These are phyloP conservation scores for Nomada goodeniana DNA, from an alignment of 2,888 invertebrate genomes.

Conservation along the genomic window DNA sequence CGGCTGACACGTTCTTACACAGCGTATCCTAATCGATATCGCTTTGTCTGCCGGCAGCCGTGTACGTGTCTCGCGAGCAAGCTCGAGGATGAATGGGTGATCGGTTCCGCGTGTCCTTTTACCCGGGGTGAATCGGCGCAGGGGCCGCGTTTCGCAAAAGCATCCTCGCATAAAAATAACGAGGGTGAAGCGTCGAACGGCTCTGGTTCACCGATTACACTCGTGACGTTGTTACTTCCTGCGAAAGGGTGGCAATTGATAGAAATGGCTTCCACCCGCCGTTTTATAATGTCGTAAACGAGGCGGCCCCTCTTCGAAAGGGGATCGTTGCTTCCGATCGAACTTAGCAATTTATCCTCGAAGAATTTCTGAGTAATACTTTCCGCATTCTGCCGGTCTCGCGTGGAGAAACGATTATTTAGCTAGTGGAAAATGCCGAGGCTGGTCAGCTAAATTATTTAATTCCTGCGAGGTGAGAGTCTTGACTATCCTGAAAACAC, in stretches of 20 bases:
- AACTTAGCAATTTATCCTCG: neutral
- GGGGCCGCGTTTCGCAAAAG: slow-evolving; percentile 46
- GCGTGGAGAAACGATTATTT: too few relatives aligned
- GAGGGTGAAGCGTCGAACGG: slow-evolving; percentile 50
- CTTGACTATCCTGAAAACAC: neutral
- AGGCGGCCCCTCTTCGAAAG: neutral
- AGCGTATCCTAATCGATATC: slow-evolving; percentile 58
- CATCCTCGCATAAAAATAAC: slow-evolving; percentile 63
- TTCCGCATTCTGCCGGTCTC: too few relatives aligned
- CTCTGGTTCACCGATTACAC: slow-evolving; percentile 29
- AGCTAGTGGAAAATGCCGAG: too few relatives aligned
- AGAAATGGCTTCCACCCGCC: neutral
- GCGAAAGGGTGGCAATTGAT: slow-evolving; percentile 27
- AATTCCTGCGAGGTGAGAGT: neutral
- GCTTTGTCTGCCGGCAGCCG: slow-evolving; percentile 46
- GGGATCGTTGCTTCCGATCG: neutral
- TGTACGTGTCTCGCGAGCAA: slow-evolving; percentile 34
- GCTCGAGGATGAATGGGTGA: slow-evolving; percentile 61
- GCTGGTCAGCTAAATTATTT: too few relatives aligned
- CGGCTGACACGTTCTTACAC: slow-evolving; percentile 38
- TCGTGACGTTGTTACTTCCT: slow-evolving; percentile 46
- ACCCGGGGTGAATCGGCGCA: slow-evolving; percentile 27
- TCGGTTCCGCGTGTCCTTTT: slow-evolving; percentile 56
- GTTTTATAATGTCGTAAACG: slow-evolving; percentile 1
- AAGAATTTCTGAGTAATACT: neutral